These are phyloP conservation scores for Cataglyphis albicans DNA, from an alignment of 2,888 invertebrate genomes.

Conservation along the genomic window DNA sequence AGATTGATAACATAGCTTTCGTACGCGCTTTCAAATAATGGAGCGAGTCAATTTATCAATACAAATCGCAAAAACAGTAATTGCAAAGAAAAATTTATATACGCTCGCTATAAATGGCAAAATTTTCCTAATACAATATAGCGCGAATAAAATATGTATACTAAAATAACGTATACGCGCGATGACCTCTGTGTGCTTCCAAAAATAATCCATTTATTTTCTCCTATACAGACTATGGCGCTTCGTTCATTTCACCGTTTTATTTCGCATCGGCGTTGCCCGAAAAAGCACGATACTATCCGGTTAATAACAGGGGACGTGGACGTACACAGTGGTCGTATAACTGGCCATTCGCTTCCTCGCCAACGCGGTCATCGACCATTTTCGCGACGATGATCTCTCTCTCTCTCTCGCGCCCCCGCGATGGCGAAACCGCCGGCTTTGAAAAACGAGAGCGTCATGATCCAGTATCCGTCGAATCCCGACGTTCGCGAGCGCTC, in stretches of 20 bases:
- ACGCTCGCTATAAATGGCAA: not conserved
- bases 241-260: not conserved
- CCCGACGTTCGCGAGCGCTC: not conserved
- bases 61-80: not conserved
- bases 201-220: conserved; percentile 1
- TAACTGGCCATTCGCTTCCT: conserved; percentile 34
- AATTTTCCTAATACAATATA: not conserved
- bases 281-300: conserved; percentile 2
- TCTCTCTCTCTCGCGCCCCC: conserved; percentile 22
- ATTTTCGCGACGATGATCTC: conserved; percentile 49
- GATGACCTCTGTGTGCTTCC: not conserved
- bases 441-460: conserved; percentile 55
- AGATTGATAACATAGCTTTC: conserved; percentile 21
- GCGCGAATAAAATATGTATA: not conserved
- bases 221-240: no score
- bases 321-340: conserved; percentile 1
- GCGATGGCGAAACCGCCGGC: conserved; percentile 21
- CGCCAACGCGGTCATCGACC: conserved; percentile 36
- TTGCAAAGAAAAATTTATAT: not conserved
- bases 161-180: not conserved
- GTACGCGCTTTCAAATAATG: not conserved
- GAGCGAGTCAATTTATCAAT: not conserved
- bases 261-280: not conserved
- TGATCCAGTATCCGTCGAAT: conserved; percentile 43
- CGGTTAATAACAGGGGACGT: not conserved